Conservation (phyloP, 2,888 invertebrate genomes). For the Labia minor region DNA sequence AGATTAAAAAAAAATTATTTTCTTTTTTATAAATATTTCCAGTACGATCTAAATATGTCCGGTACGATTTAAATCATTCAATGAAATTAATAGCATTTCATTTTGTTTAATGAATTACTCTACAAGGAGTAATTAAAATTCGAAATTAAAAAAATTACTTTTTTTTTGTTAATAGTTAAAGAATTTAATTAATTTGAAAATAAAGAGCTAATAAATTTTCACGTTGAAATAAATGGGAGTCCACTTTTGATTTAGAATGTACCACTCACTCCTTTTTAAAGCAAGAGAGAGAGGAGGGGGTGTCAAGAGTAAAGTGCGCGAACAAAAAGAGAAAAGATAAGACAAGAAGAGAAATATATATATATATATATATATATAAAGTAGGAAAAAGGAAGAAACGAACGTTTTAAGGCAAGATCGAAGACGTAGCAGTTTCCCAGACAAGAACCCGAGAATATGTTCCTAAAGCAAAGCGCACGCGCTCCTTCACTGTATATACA, state of each 20-base stretch:
- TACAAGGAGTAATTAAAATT: too few species aligned
- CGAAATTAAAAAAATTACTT: too few species aligned
- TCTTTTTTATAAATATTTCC: too few species aligned
- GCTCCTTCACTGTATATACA: background rate
- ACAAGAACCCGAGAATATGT: background rate
- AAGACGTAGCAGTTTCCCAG: background rate
- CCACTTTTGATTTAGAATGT: constrained; percentile 7
- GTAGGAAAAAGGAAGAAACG: background rate
- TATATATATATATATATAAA: constrained; percentile 13
- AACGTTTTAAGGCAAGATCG: background rate
- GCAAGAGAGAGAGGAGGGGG: background rate
- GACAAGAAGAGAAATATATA: background rate
- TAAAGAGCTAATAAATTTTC: background rate
- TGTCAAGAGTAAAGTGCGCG: background rate
- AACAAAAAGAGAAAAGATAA: background rate
- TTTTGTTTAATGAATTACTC: too few species aligned
- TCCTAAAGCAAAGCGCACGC: background rate
- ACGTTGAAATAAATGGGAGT: background rate
- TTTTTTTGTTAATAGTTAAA: too few species aligned
- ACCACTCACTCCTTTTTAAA: background rate
- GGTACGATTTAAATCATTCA: too few species aligned
- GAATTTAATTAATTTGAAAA: background rate
- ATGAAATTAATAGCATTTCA: too few species aligned
- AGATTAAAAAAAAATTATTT: too few species aligned
- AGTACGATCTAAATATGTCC: too few species aligned